Percentiles rank a stretch among this genome's conserved stretches.
Evolutionary conservation across 2,113 vertebrate species (phyloP).

Genomic region (Nannospalax galili): DNA sequence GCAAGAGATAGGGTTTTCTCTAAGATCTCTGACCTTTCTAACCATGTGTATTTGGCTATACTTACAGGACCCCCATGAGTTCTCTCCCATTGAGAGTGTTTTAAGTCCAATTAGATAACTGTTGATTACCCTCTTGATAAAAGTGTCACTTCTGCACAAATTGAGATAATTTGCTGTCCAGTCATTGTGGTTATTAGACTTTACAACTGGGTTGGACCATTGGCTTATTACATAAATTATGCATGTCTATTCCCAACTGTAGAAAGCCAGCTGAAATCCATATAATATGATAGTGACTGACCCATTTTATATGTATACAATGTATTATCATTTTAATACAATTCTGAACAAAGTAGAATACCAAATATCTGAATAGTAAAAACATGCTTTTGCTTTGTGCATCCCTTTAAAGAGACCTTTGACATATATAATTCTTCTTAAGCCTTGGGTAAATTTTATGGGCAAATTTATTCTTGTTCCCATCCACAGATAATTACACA

Average conservation of each 20-base stretch:
- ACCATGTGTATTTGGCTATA: too few relatives aligned
- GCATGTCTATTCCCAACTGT: background rate
- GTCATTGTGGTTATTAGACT: too few relatives aligned
- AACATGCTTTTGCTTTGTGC: background rate
- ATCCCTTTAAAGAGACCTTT: background rate
- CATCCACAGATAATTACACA: background rate
- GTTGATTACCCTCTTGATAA: too few relatives aligned
- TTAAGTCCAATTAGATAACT: too few relatives aligned
- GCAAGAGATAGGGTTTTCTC: too few relatives aligned
- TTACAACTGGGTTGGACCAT: too few relatives aligned
- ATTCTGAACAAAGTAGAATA: background rate
- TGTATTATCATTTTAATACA: background rate
- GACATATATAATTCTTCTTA: background rate
- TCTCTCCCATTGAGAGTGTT: too few relatives aligned
- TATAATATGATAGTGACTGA: background rate
- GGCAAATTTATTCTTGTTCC: background rate
- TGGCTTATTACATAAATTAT: background rate
- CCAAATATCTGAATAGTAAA: background rate
- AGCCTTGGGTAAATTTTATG: background rate
- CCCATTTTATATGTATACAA: background rate
- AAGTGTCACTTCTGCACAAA: too few relatives aligned
- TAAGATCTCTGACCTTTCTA: too few relatives aligned
- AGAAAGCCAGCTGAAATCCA: background rate
- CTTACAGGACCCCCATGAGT: too few relatives aligned
- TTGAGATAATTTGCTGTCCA: too few relatives aligned